Evolutionary conservation across 2,113 vertebrate genomes (phyloP), one percentile per base, ranked within the genome.

Genomic region (Gobiocypris rarus): DNA sequence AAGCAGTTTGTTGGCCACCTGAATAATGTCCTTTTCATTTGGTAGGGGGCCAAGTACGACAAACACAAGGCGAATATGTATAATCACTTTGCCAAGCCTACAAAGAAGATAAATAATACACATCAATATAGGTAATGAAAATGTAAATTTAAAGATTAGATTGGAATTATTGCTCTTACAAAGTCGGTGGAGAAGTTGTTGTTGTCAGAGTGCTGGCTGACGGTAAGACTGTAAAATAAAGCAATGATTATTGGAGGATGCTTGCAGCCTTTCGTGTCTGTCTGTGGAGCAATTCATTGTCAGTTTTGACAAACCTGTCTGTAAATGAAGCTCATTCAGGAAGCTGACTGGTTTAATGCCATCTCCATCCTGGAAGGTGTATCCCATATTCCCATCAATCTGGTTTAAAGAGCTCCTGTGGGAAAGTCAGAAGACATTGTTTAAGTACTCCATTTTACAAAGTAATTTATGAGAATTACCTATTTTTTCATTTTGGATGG

Each of bases 41-140:
- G 80, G 80, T 15, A 38, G 4, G 1, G 31, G 0, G 9, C 34
- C 41, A 58, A 17, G 1, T 17, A 59, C 80, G 11, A 73, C 63
- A 69, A 87, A 87, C 50, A 88, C 61, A 4, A 88, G 43, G 2
- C 22, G 61, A 22, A 88, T 84, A 31, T 65, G 48, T 71, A 88
- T 88, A 43, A 85, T 5, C 3, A 65, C 87, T 38, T 0, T 59
- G 6, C 84, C 87, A 43, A 77, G 0, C 75, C 87, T 88, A 34
- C n/a, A 82, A 24, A 26, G 59, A 61, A 7, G 38, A 45, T 1
- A 48, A 59, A 65, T 0, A 54, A 77, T 11, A 41, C 3, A 43
- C 48, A 26, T n/a, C 31, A 24, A 84, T 11, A 3, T 14, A 81
- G 1, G 54, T 3, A 52, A 31, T 11, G 1, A 58, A 31, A 24